These are phyloP conservation scores for Phyllostomus hastatus DNA, from an alignment of 2,113 vertebrate genomes.

Conservation along the genomic window DNA sequence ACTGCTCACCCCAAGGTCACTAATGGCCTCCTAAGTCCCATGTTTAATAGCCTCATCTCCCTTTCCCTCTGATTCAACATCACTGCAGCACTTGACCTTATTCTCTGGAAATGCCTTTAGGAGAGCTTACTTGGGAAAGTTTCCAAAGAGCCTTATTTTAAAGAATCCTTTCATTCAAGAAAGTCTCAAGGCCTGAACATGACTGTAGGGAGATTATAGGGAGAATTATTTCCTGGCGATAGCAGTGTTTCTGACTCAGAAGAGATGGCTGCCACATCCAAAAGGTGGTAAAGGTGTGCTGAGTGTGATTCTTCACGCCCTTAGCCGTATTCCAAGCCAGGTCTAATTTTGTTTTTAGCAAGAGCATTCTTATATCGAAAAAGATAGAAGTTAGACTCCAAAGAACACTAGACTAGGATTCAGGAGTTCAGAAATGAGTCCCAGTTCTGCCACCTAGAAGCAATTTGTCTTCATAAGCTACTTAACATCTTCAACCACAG, in stretches of 20 bases:
- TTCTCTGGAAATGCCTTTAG: not conserved
- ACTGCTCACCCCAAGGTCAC: not conserved
- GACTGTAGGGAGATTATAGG: not conserved
- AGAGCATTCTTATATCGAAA: not conserved
- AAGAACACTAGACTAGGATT: not conserved
- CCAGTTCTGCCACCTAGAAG: not conserved
- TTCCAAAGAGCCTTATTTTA: not conserved
- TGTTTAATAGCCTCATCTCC: rapidly evolving
- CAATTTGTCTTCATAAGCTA: not conserved
- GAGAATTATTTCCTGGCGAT: not conserved
- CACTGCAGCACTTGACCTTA: not conserved
- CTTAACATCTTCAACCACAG: not conserved
- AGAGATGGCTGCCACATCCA: not conserved
- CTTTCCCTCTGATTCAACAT: not conserved
- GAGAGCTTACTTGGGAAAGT: not conserved
- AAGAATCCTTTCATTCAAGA: not conserved
- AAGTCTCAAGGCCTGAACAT: not conserved
- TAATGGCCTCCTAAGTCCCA: not conserved
- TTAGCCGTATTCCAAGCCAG: not conserved
- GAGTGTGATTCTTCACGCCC: not conserved
- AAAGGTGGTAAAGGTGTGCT: not conserved
- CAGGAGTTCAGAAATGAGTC: not conserved
- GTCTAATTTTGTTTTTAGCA: not conserved
- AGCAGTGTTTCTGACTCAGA: not conserved
- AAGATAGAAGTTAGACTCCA: not conserved